Evolutionary conservation across 2,888 invertebrate species (phyloP), one percentile per base, ranked within the genome.

Genomic region (Stenodema calcarata): DNA sequence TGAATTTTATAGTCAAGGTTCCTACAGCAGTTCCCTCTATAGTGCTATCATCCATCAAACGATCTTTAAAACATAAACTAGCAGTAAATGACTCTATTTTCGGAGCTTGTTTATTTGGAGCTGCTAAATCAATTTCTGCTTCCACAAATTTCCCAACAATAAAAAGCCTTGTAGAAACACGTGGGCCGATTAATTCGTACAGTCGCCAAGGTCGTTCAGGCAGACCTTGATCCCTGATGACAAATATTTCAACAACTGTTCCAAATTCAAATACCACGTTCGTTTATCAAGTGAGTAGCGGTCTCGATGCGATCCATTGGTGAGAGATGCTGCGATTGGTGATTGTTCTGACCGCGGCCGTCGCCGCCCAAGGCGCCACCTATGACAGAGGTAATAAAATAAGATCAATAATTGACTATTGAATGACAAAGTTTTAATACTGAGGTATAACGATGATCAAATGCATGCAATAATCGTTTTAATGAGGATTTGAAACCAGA

Each of bases 291-390:
- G 28, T 16, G 18, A 7, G 4, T 0, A n/a, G n/a, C 12, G 16
- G 7, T 0, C 35, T 9, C 7, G 4, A 35, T 12, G 73, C 35
- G 0, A 9, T 30, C 14, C 30, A 73, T 73, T 35, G 35, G 78
- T 44, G 80, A 27, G n/a, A n/a, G 35, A 80, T 80, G 80, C 16
- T 80, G 30, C 80, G 47, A 50, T 35, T 80, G 50, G 80, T 54
- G 80, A 80, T 80, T 54, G 28, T 47, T 11, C 28, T 80, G 12
- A 30, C 47, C 14, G 18, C 16, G 27, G 54, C 54, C 27, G 18
- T 50, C 80, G 47, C 50, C 47, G 44, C 27, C 50, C 80, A 50
- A 9, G 44, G 47, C n/a, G 80, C 80, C 28, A 80, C 80, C 30
- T 27, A 23, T 16, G 47, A 44, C 4, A 47, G 80, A 47, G 80